Base-by-base conservation (phyloP, 2,888 invertebrate species). In the Heliconius ethilla region DNA sequence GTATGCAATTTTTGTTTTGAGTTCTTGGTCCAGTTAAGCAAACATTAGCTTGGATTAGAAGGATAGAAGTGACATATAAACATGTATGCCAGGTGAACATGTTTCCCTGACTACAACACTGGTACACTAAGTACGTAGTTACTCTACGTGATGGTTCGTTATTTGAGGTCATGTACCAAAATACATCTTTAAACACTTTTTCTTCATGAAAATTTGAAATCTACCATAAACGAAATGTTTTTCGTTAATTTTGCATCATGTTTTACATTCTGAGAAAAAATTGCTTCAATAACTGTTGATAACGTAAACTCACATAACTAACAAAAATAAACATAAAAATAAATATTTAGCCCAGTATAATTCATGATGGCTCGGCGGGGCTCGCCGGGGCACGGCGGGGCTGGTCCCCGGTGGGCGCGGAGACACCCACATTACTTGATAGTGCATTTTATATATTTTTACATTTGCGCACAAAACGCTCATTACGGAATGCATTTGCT, bases 401-500 rank as follows among this genome's bases (percentile, higher is more conserved):
- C 63, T 55, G 15, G 66, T 33, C 29, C 70, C 66, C 67, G 55
- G 70, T 25, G 25, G 37, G 62, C 75, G 62, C 78, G 33, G 69
- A 63, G n/a, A 45, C 67, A 37, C 80, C 73, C 81, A 78, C 83
- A 83, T 85, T 83, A 84, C 83, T 84, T 85, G 84, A 83, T 84
- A 84, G 83, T 87, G 86, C 89, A 87, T 89, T 89, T 90, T 88
- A 90, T 90, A 89, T 91, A 89, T 92, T 89, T 91, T 88, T 89
- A 88, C 89, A 90, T 90, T 90, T 87, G 87, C 86, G 86, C 87
- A 87, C 86, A 91, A 91, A 91, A 89, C 91, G 89, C 88, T 93
- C 92, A 91, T 93, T 92, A 92, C 84, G 85, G 84, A 86, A 91
- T 88, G 92, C 92, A 91, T 91, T 92, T 91, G 88, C 91, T 92